Evolutionary conservation across 2,113 vertebrate genomes (phyloP).

Genomic region (Vicugna pacos): DNA sequence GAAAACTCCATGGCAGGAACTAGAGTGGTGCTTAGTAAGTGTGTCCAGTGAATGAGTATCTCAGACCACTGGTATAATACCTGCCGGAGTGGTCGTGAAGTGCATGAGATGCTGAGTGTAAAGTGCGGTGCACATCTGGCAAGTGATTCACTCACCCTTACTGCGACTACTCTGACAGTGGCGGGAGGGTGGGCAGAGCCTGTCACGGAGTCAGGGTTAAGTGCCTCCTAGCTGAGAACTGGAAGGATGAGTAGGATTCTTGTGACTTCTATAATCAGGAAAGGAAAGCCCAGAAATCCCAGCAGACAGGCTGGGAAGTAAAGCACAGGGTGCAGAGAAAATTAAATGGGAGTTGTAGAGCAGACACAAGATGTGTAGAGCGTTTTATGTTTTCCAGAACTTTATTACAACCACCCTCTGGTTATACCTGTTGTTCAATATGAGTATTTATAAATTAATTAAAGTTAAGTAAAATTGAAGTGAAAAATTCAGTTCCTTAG

Average conservation of each 20-base stretch:
- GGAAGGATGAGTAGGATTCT: neutral
- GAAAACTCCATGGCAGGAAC: neutral
- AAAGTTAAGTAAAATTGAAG: neutral
- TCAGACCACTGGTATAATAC: neutral
- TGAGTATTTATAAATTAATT: neutral
- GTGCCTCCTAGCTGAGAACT: neutral
- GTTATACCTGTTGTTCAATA: neutral
- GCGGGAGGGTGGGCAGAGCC: neutral
- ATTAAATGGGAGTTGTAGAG: neutral
- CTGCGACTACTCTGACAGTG: neutral
- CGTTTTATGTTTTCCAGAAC: neutral
- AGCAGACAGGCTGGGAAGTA: neutral
- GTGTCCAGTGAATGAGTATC: neutral
- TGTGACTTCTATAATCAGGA: neutral
- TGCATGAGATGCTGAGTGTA: neutral
- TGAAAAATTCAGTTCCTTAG: neutral
- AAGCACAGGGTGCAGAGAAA: neutral
- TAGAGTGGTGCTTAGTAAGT: conserved; percentile 32
- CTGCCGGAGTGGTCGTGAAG: neutral
- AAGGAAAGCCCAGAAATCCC: neutral
- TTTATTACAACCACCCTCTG: neutral
- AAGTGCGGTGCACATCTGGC: neutral
- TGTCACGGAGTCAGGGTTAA: neutral
- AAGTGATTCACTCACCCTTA: neutral
- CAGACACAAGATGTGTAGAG: fast-evolving